Conservation (phyloP, 2,888 invertebrate genomes). For the Thelaira solivaga region DNA sequence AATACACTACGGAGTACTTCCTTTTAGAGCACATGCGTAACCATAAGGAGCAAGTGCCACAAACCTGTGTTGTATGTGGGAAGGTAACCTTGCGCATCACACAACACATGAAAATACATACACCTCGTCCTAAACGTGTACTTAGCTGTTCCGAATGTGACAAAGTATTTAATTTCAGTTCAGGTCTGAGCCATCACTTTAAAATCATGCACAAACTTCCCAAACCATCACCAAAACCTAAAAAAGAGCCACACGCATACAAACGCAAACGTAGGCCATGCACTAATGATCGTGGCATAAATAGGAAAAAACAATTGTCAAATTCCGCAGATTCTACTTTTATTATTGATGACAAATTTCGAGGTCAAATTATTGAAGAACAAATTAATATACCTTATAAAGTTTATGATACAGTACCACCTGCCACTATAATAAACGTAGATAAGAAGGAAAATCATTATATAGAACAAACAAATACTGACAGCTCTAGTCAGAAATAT, state of each 20-base stretch:
- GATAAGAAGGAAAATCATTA: background rate
- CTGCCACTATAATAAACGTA: background rate
- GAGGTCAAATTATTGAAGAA: conserved; percentile 47
- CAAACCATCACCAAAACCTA: conserved; percentile 54
- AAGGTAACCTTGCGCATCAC: conserved; percentile 64
- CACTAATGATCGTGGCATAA: conserved; percentile 8
- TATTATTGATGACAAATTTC: conserved; percentile 2
- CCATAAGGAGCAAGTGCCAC: conserved; percentile 60
- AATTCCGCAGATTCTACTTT: background rate
- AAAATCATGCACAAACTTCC: conserved; percentile 64
- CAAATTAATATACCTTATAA: conserved; percentile 44
- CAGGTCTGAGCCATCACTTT: conserved; percentile 64
- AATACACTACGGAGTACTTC: conserved; percentile 60
- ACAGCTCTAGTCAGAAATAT: background rate
- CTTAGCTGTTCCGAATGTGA: conserved; percentile 64
- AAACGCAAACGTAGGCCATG: conserved; percentile 45
- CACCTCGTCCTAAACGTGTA: conserved; percentile 63
- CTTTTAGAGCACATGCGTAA: conserved; percentile 62
- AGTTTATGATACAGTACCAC: conserved; percentile 8
- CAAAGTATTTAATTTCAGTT: conserved; percentile 65
- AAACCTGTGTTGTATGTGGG: conserved; percentile 64
- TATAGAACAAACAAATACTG: background rate
- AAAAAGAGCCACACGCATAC: conserved; percentile 16
- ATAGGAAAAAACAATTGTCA: conserved; percentile 2
- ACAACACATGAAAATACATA: conserved; percentile 66